Percentiles rank a stretch among this genome's conserved stretches.
These are phyloP conservation scores for Philereme transversata DNA, from an alignment of 2,888 invertebrate genomes.

Conservation along the genomic window DNA sequence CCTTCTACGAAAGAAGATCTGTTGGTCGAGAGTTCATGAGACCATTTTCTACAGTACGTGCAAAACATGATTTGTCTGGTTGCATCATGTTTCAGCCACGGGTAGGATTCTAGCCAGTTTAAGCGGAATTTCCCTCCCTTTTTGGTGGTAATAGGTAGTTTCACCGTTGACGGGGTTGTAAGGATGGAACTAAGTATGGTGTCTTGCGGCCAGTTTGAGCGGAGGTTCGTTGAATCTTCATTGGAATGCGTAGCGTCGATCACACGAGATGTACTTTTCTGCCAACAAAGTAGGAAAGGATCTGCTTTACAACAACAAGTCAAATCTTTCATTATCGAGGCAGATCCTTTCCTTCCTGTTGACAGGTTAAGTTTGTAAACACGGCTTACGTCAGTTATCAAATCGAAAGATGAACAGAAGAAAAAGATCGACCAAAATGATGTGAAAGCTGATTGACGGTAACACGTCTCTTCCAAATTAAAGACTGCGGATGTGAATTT, in stretches of 20 bases:
- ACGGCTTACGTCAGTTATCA: constrained; percentile 21
- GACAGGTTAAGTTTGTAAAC: constrained; percentile 35
- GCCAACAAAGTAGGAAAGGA: constrained; percentile 89
- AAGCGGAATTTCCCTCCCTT: constrained; percentile 87
- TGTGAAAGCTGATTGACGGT: constrained; percentile 20
- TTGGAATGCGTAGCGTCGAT: constrained; percentile 42
- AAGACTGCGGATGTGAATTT: constrained; percentile 22
- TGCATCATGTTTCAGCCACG: constrained; percentile 90
- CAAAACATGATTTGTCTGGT: constrained; percentile 88
- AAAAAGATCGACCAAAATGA: constrained; percentile 64
- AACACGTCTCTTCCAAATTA: constrained; percentile 8
- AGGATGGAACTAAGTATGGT: constrained; percentile 53
- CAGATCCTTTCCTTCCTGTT: constrained; percentile 82
- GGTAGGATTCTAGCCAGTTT: constrained; percentile 87
- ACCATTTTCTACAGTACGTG: constrained; percentile 89
- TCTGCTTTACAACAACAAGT: constrained; percentile 59
- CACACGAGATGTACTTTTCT: constrained; percentile 63
- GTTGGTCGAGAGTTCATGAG: constrained; percentile 85
- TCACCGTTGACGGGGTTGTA: constrained; percentile 62
- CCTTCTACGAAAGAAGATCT: constrained; percentile 92
- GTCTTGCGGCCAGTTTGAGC: constrained; percentile 45
- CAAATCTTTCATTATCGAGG: constrained; percentile 37
- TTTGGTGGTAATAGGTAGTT: constrained; percentile 51
- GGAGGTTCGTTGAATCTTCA: constrained; percentile 49
- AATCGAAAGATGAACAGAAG: constrained; percentile 51